phyloP scores from a whole-genome alignment of 2,888 invertebrate species.

The Serripes groenlandicus region DNA sequence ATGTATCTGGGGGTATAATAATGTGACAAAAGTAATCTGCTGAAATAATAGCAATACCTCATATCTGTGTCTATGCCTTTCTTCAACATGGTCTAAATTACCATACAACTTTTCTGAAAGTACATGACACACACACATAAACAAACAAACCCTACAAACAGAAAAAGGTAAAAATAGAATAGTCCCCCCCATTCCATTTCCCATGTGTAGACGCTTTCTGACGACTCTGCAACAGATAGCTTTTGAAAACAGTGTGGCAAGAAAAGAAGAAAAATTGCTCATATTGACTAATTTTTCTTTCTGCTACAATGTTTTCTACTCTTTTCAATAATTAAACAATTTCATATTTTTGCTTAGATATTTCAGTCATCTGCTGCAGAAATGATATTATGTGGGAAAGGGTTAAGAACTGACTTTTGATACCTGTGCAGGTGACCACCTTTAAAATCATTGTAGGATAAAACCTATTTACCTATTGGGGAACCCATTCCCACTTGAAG shows the following conservation, averaged over 20 bases:
- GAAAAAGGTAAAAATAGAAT: neutral
- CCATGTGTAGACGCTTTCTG: neutral
- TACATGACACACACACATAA: neutral
- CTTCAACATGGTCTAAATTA: slow-evolving; percentile 90
- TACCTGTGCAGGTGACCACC: no score
- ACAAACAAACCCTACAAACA: neutral
- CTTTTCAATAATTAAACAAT: no score
- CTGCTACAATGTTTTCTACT: neutral
- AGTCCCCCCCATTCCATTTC: neutral
- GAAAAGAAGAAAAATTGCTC: neutral
- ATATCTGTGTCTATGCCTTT: slow-evolving; percentile 98
- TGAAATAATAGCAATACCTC: no score
- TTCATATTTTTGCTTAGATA: no score
- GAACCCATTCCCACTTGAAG: no score
- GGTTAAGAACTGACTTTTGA: no score
- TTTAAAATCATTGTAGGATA: no score
- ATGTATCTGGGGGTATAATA: no score
- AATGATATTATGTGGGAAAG: no score
- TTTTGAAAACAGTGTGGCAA: neutral
- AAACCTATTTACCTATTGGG: no score
- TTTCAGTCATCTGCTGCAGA: no score
- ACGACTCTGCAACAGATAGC: neutral
- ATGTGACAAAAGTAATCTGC: no score
- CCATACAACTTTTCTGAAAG: slow-evolving; percentile 84
- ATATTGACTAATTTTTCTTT: neutral